These are phyloP conservation scores for Dolichopus griseipennis DNA, from an alignment of 2,888 invertebrate genomes.

Conservation along the genomic window DNA sequence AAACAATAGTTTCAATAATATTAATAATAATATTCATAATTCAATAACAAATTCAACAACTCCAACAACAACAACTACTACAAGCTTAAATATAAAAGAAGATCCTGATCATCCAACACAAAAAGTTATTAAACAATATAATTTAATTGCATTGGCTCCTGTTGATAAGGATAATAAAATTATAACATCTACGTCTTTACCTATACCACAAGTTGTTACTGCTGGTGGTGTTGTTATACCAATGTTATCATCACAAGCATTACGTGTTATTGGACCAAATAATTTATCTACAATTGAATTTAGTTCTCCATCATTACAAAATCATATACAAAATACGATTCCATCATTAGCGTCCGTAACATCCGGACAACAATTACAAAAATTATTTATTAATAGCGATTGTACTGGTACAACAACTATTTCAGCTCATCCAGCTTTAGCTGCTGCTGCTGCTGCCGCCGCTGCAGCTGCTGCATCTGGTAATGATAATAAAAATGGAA, in stretches of 20 bases:
- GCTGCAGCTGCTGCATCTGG: constrained; percentile 19
- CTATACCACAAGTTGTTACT: constrained; percentile 30
- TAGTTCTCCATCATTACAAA: constrained; percentile 21
- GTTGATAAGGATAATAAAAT: constrained; percentile 27
- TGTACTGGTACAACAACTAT: constrained; percentile 14
- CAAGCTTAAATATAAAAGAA: constrained; percentile 17
- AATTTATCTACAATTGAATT: constrained; percentile 30
- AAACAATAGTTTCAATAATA: background rate
- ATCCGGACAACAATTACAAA: constrained; percentile 26
- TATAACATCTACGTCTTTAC: constrained; percentile 23
- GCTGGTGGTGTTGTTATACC: constrained; percentile 47
- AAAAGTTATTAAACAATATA: constrained; percentile 34
- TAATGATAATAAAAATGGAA: constrained; percentile 22
- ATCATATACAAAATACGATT: constrained; percentile 13
- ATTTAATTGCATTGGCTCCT: constrained; percentile 26
- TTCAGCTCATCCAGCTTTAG: constrained; percentile 14
- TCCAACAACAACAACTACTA: background rate
- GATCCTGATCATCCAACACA: constrained; percentile 31
- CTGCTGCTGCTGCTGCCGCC: constrained; percentile 16
- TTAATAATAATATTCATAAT: background rate
- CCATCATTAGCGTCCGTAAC: constrained; percentile 16
- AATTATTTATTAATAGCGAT: constrained; percentile 26
- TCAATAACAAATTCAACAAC: background rate
- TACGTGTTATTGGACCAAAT: constrained; percentile 28
- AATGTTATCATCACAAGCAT: constrained; percentile 24